These are phyloP conservation scores for Rhinella marina DNA, from an alignment of 2,797 vertebrate species.

Conservation along the genomic window DNA sequence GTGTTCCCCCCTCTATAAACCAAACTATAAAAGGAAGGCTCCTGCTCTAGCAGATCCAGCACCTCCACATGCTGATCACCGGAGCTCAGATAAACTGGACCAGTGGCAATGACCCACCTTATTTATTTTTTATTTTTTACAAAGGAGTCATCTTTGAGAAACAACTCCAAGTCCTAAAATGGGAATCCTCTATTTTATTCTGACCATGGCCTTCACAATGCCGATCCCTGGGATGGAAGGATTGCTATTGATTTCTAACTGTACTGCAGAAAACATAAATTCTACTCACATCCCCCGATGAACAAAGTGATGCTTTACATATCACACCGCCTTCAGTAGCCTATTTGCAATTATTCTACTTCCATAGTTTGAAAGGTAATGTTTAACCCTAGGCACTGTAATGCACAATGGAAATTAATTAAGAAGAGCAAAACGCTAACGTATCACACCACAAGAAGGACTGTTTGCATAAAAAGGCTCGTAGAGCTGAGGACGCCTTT, in stretches of 20 bases:
- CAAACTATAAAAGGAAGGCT: too few species aligned
- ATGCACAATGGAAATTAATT: constrained; percentile 48
- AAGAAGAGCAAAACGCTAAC: constrained; percentile 33
- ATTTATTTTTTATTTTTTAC: too few species aligned
- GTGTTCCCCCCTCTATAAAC: too few species aligned
- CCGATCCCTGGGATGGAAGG: background rate
- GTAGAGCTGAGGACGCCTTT: background rate
- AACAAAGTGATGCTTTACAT: constrained; percentile 11
- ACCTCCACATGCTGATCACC: too few species aligned
- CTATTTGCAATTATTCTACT: constrained; percentile 38
- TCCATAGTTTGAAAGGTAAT: constrained; percentile 46
- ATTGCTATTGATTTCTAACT: background rate
- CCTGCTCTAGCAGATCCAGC: too few species aligned
- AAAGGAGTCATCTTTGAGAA: background rate
- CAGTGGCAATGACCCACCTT: too few species aligned
- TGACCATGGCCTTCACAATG: background rate
- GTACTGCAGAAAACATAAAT: constrained; percentile 10
- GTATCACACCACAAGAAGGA: constrained; percentile 26
- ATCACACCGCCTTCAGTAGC: constrained; percentile 13
- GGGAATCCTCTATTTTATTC: background rate
- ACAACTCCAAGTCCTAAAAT: background rate
- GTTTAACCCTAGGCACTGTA: constrained; percentile 30
- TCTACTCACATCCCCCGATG: background rate
- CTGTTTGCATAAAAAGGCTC: constrained; percentile 24
- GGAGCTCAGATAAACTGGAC: too few species aligned